Conservation (phyloP, 2,888 invertebrate genomes). For the Napeogenes inachia region DNA sequence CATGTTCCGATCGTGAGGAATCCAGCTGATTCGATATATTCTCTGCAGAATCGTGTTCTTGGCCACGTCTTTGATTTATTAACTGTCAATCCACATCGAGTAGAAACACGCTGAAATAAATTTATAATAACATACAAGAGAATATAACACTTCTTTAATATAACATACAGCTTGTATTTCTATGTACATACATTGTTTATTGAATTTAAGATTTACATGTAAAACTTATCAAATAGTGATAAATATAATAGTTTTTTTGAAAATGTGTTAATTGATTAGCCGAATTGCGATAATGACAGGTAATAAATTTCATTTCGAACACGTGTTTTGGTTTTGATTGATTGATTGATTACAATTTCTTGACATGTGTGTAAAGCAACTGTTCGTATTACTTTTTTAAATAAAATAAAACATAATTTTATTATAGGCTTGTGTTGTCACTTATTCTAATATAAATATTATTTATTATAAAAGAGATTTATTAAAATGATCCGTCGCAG, state of each 20-base stretch:
- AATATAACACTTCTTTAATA: slow-evolving; percentile 13
- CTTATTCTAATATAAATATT: too few species aligned
- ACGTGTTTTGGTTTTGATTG: slow-evolving; percentile 40
- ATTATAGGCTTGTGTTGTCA: too few species aligned
- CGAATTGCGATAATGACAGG: slow-evolving; percentile 58
- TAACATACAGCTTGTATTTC: slow-evolving; percentile 10
- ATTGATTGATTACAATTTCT: slow-evolving; percentile 41
- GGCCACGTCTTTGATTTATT: slow-evolving; percentile 62
- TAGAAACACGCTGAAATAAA: slow-evolving; percentile 31
- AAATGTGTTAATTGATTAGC: slow-evolving; percentile 57
- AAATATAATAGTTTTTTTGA: slow-evolving; percentile 41
- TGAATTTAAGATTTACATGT: not conserved
- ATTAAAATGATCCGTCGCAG: too few species aligned
- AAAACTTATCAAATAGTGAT: slow-evolving; percentile 36
- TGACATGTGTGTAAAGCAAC: slow-evolving; percentile 27
- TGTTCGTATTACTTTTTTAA: slow-evolving; percentile 18
- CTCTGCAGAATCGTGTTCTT: slow-evolving; percentile 68
- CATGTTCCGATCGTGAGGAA: slow-evolving; percentile 64
- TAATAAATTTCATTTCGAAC: slow-evolving; percentile 46
- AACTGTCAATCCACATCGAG: slow-evolving; percentile 41
- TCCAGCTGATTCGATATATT: slow-evolving; percentile 73
- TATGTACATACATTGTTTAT: not conserved
- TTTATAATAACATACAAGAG: slow-evolving; percentile 23
- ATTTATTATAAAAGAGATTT: too few species aligned
- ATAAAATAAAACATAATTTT: slow-evolving; percentile 10